Percentiles rank a stretch among this genome's conserved stretches.
These are phyloP conservation scores for Oryzias sinensis DNA, from an alignment of 2,797 vertebrate genomes.

Conservation along the genomic window DNA sequence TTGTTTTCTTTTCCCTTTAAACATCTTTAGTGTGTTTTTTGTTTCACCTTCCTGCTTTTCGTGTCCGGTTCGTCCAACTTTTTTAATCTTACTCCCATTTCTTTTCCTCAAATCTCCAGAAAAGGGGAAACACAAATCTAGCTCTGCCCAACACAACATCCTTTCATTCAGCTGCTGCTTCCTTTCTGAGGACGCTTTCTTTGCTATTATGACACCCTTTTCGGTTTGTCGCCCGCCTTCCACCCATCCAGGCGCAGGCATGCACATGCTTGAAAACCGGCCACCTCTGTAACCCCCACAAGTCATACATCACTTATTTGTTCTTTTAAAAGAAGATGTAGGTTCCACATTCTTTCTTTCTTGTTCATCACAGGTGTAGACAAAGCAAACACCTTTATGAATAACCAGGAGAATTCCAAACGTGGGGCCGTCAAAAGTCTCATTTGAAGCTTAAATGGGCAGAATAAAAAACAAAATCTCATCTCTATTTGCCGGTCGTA, in stretches of 20 bases:
- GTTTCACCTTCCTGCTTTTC: constrained; percentile 1
- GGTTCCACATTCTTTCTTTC: constrained; percentile 42
- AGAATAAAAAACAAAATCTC: neutral
- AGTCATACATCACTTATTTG: constrained; percentile 48
- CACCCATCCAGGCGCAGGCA: constrained; percentile 2
- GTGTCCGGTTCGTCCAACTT: neutral
- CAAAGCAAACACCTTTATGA: constrained; percentile 46
- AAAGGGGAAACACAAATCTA: constrained; percentile 60
- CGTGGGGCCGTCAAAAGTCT: no score
- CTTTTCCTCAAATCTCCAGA: constrained; percentile 26
- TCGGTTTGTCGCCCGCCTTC: constrained; percentile 23
- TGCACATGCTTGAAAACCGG: constrained; percentile 4
- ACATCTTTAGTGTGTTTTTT: neutral
- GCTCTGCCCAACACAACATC: constrained; percentile 59
- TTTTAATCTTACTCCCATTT: constrained; percentile 17
- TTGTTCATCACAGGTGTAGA: constrained; percentile 43
- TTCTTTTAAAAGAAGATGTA: constrained; percentile 38
- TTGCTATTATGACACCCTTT: constrained; percentile 52
- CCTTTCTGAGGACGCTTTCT: constrained; percentile 72
- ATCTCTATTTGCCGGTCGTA: neutral
- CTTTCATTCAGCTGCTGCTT: constrained; percentile 74
- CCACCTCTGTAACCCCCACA: constrained; percentile 28
- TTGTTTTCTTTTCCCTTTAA: neutral
- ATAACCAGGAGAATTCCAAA: no score
- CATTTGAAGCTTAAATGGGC: no score